Evolutionary conservation across 2,888 invertebrate species (phyloP), one percentile per base, ranked within the genome.

Genomic region (Augiades crinisus): DNA sequence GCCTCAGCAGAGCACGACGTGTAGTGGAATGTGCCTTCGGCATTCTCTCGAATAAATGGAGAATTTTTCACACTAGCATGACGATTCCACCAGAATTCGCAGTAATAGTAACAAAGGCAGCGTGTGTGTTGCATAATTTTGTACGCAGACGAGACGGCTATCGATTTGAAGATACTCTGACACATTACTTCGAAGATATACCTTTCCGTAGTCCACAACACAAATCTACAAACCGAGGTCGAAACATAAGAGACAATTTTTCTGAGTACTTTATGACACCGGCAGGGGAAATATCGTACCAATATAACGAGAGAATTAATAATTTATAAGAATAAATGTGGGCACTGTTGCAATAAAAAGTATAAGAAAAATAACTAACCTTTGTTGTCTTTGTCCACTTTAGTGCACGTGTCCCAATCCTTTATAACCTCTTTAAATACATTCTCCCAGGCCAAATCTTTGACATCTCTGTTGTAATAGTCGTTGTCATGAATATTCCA

Each of bases 221-320:
- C 27, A 14, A 38, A 36, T 57, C 57, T 12, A 57, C 59, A 8
- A 58, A 57, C 41, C 57, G 47, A 58, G 58, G 60, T 17, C 14
- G 60, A 57, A 53, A 13, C 17, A 58, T 60, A 53, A 51, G 62
- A 58, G 59, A 60, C 22, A 56, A 58, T 47, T 63, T 64, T 37
- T 59, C 60, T 27, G 57, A 61, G 52, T 61, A 63, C 40, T 64
- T 62, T 37, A 53, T 61, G 43, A 53, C 59, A 14, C 59, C 57
- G 49, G 49, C 44, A 45, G 60, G 60, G 19, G 59, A 59, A 61
- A 13, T 59, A 36, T 55, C 59, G 22, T 61, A 49, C 34, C 62
- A 62, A 56, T 63, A 62, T 49, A 61, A 45, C 37, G 46, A 57
- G 14, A 60, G 59, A 47, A 59, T 60, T 46, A 60, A 14, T 56